These are phyloP conservation scores for Colistium nudipinnis DNA, from an alignment of 2,113 vertebrate genomes.

Conservation along the genomic window DNA sequence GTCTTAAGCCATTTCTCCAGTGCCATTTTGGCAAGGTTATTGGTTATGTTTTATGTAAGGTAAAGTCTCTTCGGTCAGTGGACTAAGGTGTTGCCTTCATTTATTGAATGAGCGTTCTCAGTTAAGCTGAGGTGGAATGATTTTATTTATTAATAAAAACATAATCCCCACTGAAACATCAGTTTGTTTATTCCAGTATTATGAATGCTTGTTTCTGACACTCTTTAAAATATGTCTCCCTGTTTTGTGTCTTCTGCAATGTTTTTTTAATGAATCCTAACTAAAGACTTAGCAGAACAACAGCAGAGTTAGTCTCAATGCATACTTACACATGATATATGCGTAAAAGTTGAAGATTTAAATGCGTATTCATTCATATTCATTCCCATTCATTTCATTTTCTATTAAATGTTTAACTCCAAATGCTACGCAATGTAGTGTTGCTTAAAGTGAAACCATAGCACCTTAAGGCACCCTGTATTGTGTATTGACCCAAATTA, in stretches of 20 bases:
- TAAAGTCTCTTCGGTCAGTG: not conserved
- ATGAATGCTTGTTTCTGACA: not conserved
- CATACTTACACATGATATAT: not conserved
- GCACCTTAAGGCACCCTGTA: not conserved
- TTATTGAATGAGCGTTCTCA: too few species aligned
- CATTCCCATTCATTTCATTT: not conserved
- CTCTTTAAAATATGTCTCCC: not conserved
- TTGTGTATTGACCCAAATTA: conserved; percentile 9
- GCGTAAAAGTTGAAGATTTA: not conserved
- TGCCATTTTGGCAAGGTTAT: not conserved
- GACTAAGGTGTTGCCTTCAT: not conserved
- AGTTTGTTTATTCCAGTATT: not conserved
- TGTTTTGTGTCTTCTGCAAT: not conserved
- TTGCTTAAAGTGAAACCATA: not conserved
- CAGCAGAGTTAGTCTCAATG: not conserved
- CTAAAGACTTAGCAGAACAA: not conserved
- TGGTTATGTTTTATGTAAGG: not conserved
- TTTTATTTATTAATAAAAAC: too few species aligned
- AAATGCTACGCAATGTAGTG: not conserved
- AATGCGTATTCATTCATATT: not conserved
- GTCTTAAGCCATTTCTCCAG: not conserved
- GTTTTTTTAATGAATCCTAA: not conserved
- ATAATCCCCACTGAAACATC: too few species aligned
- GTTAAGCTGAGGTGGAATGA: too few species aligned
- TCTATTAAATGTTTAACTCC: too few species aligned